Evolutionary conservation across 2,113 vertebrate genomes (phyloP).

Genomic region (Platichthys flesus): DNA sequence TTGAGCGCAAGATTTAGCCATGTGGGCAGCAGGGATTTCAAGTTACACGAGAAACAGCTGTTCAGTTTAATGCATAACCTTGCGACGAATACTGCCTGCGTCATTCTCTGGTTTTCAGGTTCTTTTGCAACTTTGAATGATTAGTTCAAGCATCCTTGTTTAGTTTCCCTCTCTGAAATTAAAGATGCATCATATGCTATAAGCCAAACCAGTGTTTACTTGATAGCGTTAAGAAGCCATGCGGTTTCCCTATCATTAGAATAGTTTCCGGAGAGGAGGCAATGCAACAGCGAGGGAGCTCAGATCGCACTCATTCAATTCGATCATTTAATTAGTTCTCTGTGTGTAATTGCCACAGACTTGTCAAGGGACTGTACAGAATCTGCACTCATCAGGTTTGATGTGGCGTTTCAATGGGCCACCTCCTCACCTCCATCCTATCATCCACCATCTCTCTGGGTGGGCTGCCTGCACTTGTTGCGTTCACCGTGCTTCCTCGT

Average conservation of each 20-base stretch:
- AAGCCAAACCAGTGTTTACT: neutral
- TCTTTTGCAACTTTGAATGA: neutral
- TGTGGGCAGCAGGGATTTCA: neutral
- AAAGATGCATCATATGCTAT: neutral
- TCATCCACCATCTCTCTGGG: neutral
- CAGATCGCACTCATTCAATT: slow-evolving; percentile 53
- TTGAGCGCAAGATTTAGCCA: neutral
- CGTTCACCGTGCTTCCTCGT: neutral
- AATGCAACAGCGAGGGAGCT: slow-evolving; percentile 33
- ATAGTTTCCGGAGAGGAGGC: slow-evolving; percentile 31
- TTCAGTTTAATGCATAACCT: neutral
- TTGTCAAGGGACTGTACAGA: slow-evolving; percentile 27
- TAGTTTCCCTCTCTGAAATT: too few relatives aligned
- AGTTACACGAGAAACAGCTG: neutral
- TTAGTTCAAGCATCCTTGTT: too few relatives aligned
- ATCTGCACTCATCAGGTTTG: slow-evolving; percentile 31
- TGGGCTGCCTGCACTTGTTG: neutral
- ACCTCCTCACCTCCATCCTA: slow-evolving; percentile 4
- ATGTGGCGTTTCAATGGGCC: slow-evolving; percentile 30
- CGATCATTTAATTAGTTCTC: slow-evolving; percentile 62
- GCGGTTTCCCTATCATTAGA: slow-evolving; percentile 13
- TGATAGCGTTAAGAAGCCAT: neutral
- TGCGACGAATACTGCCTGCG: too few relatives aligned
- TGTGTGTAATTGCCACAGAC: slow-evolving; percentile 47
- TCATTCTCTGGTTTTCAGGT: neutral